Conservation (phyloP, 2,113 vertebrate genomes). For the Sander vitreus region DNA sequence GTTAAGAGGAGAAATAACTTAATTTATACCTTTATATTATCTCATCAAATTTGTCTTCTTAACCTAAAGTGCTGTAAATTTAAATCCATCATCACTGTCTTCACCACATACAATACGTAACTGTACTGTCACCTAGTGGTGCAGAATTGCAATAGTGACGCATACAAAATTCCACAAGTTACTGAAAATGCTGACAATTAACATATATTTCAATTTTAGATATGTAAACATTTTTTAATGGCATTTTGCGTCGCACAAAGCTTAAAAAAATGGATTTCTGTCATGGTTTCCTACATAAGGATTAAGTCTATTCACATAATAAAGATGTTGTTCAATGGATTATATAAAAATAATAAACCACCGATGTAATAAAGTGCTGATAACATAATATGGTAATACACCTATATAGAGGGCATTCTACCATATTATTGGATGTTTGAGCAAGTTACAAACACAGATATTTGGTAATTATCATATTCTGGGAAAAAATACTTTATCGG, state of each 20-base stretch:
- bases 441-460: background rate
- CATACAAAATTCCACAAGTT: background rate
- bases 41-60: conserved; percentile 8
- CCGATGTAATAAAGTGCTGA: background rate
- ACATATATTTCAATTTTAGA: background rate
- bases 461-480: background rate
- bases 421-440: background rate
- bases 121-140: conserved; percentile 48
- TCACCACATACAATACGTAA: background rate
- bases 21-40: background rate
- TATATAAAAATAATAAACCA: no score
- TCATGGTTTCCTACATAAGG: conserved; percentile 1
- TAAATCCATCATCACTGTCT: background rate
- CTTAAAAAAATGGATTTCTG: conserved; percentile 20
- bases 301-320: background rate
- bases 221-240: background rate
- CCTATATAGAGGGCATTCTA: background rate
- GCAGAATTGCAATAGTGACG: conserved; percentile 4
- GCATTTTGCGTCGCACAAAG: conserved; percentile 4
- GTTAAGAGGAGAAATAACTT: conserved; percentile 4
- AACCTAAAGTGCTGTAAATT: background rate
- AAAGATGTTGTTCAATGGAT: no score
- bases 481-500: background rate
- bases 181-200: background rate
- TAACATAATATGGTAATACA: background rate